These are phyloP conservation scores for Cremastinae sp. DNA, from an alignment of 2,888 invertebrate species.

Conservation along the genomic window DNA sequence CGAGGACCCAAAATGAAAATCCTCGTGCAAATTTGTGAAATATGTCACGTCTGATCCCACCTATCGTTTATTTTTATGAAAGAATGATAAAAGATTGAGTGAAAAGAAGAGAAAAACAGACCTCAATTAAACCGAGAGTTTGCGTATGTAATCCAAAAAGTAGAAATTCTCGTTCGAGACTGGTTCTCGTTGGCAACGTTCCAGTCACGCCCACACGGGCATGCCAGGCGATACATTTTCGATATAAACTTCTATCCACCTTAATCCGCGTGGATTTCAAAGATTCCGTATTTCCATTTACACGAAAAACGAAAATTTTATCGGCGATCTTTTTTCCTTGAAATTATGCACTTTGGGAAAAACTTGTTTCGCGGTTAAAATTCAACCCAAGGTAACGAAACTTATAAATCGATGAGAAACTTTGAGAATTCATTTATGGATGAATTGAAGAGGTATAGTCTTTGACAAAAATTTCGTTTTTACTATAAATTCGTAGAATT, in stretches of 20 bases:
- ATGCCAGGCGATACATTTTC: conserved; percentile 16
- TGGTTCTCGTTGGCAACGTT: conserved; percentile 48
- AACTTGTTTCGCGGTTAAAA: too few species aligned
- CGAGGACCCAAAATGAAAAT: too few species aligned
- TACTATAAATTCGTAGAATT: too few species aligned
- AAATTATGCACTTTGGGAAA: too few species aligned
- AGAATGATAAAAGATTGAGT: neutral
- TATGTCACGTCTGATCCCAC: neutral
- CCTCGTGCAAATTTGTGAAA: neutral
- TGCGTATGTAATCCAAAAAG: conserved; percentile 33
- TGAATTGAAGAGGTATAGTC: too few species aligned
- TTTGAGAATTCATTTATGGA: too few species aligned
- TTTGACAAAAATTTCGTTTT: too few species aligned
- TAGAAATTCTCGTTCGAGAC: conserved; percentile 43
- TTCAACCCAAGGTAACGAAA: too few species aligned
- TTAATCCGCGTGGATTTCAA: neutral
- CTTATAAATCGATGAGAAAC: too few species aligned
- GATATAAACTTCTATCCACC: conserved; percentile 15
- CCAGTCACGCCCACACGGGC: conserved; percentile 31
- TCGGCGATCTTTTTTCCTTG: too few species aligned
- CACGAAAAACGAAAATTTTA: too few species aligned
- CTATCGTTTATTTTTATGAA: neutral
- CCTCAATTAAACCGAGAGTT: conserved; percentile 49
- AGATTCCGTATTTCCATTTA: neutral
- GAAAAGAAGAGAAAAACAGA: neutral